Evolutionary conservation across 2,797 vertebrate species (phyloP).

Genomic region (Denticeps clupeoides): DNA sequence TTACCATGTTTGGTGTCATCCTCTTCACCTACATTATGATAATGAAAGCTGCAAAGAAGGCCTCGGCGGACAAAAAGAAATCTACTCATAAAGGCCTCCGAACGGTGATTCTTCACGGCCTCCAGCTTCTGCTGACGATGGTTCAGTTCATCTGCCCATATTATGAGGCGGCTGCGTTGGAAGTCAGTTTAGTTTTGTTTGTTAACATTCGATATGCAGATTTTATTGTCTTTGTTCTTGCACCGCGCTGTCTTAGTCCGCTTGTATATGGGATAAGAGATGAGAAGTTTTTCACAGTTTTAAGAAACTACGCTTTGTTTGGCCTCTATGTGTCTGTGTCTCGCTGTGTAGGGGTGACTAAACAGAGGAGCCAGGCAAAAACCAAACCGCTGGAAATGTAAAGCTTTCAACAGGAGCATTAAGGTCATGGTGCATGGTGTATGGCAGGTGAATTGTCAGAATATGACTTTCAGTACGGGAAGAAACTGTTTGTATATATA

Average conservation of each 20-base stretch:
- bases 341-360: no score
- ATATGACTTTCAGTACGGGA: no score
- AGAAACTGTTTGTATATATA: no score
- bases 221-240: constrained; percentile 30
- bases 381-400: no score
- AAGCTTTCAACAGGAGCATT: no score
- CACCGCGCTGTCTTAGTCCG: constrained; percentile 35
- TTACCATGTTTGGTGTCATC: constrained; percentile 28
- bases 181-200: constrained; percentile 10
- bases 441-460: no score
- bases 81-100: constrained; percentile 29
- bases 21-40: constrained; percentile 35
- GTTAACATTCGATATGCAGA: constrained; percentile 27
- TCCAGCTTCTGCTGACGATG: constrained; percentile 41
- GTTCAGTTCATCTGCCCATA: constrained; percentile 34
- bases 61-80: constrained; percentile 32
- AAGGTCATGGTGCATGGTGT: no score
- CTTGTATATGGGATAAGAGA: constrained; percentile 43
- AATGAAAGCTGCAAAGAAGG: constrained; percentile 29
- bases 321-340: no score
- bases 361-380: no score
- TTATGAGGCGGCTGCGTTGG: constrained; percentile 23
- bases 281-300: constrained; percentile 21
- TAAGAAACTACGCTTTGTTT: constrained; percentile 27
- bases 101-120: constrained; percentile 36